Conservation (phyloP, 2,888 invertebrate genomes). For the Temnothorax unifasciatus region DNA sequence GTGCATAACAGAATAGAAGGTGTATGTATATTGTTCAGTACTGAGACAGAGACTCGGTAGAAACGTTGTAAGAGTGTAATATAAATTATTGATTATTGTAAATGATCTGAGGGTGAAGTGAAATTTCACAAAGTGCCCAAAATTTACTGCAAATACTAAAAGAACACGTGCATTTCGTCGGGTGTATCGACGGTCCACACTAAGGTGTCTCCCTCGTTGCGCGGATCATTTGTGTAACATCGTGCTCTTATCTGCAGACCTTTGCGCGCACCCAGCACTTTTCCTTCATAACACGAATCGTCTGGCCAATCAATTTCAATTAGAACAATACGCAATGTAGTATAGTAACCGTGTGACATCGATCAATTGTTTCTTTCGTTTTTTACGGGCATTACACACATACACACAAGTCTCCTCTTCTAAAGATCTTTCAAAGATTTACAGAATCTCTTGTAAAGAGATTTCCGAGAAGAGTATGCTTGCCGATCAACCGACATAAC, state of each 20-base stretch:
- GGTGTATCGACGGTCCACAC: constrained; percentile 70
- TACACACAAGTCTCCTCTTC: background rate
- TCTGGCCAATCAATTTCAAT: background rate
- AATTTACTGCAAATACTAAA: constrained; percentile 74
- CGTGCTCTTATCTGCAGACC: background rate
- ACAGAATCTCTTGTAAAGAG: background rate
- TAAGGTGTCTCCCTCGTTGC: constrained; percentile 76
- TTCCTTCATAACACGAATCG: background rate
- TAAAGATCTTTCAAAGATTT: constrained; percentile 12
- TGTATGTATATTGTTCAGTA: constrained; percentile 78
- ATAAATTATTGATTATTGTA: constrained; percentile 83
- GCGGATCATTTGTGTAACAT: constrained; percentile 12
- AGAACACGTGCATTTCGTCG: constrained; percentile 78
- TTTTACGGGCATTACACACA: background rate
- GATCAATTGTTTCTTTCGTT: background rate
- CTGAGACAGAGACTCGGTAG: constrained; percentile 79
- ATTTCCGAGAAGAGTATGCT: background rate
- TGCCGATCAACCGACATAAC: background rate
- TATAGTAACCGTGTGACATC: too few relatives aligned
- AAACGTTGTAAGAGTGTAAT: constrained; percentile 81
- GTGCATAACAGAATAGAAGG: constrained; percentile 65
- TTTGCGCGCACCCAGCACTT: background rate
- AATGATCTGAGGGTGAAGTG: constrained; percentile 85
- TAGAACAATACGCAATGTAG: background rate
- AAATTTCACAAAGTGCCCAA: constrained; percentile 85